phyloP scores from a whole-genome alignment of 2,113 vertebrate species.

The Notothenia coriiceps region DNA sequence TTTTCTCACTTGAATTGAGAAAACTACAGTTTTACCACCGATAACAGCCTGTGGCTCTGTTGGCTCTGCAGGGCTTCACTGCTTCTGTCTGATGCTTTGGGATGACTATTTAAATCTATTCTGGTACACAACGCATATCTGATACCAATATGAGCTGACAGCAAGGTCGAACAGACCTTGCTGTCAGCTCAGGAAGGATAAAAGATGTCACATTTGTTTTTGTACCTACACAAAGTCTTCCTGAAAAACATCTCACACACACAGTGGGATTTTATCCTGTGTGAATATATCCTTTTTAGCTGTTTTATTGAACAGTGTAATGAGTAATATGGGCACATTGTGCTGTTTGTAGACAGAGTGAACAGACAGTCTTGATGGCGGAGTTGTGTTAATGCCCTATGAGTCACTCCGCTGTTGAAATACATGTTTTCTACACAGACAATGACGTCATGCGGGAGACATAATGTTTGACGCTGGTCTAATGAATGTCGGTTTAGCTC shows the following conservation, averaged over 20 bases:
- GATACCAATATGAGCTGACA: slow-evolving; percentile 65
- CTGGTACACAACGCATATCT: slow-evolving; percentile 44
- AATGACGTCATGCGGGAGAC: slow-evolving; percentile 4
- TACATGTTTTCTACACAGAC: slow-evolving; percentile 5
- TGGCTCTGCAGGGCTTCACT: slow-evolving; percentile 2
- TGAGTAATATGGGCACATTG: slow-evolving; percentile 41
- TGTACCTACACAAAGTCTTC: slow-evolving; percentile 36
- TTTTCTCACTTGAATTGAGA: slow-evolving; percentile 1
- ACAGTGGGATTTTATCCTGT: neutral
- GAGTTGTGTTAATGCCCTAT: slow-evolving; percentile 25
- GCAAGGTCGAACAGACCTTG: slow-evolving; percentile 57
- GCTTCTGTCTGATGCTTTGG: slow-evolving; percentile 31
- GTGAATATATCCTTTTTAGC: neutral
- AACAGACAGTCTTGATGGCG: slow-evolving; percentile 17
- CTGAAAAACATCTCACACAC: no score
- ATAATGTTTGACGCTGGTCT: slow-evolving; percentile 5
- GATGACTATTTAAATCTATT: slow-evolving; percentile 61
- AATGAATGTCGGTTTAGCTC: neutral
- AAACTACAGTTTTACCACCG: neutral
- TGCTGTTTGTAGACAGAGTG: slow-evolving; percentile 41
- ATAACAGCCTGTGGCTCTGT: neutral
- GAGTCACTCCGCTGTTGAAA: slow-evolving; percentile 50
- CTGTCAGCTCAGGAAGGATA: slow-evolving; percentile 46
- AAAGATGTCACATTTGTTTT: slow-evolving; percentile 53
- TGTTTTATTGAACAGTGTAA: slow-evolving; percentile 24